phyloP scores from a whole-genome alignment of 2,888 invertebrate genomes.

The Caenorhabditis panamensis region DNA sequence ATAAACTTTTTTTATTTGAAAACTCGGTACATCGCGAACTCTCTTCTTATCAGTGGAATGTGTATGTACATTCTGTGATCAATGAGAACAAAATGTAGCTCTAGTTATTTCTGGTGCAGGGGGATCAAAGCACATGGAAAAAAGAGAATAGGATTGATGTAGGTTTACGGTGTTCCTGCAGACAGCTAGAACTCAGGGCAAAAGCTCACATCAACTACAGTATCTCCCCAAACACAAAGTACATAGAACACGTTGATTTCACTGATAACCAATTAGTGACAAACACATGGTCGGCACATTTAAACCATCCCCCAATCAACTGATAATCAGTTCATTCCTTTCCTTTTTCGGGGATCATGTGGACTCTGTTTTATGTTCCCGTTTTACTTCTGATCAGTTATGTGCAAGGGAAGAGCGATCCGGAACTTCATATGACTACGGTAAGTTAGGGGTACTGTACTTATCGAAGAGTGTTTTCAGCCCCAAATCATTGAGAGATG shows the following conservation, averaged over 20 bases:
- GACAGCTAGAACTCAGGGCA: no score
- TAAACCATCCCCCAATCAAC: background rate
- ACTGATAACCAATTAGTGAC: constrained; percentile 1
- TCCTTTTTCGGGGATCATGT: background rate
- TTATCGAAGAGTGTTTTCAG: constrained; percentile 46
- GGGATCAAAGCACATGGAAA: no score
- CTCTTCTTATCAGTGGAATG: no score
- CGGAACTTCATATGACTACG: constrained; percentile 60
- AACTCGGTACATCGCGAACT: no score
- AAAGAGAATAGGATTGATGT: no score
- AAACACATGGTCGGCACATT: constrained; percentile 13
- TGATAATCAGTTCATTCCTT: background rate
- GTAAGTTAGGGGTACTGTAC: constrained; percentile 8
- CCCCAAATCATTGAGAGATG: constrained; percentile 77
- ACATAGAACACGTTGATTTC: constrained; percentile 15
- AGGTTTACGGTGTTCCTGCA: no score
- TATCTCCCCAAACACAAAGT: background rate
- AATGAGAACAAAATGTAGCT: no score
- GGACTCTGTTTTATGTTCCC: constrained; percentile 17
- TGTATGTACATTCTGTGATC: no score
- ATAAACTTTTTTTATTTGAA: no score
- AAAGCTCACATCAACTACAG: background rate
- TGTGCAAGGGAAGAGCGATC: constrained; percentile 42
- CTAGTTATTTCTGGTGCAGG: no score
- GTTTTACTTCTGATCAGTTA: constrained; percentile 3